Evolutionary conservation across 2,888 invertebrate genomes (phyloP), one percentile per base, ranked within the genome.

Genomic region (Limnephilus lunatus): DNA sequence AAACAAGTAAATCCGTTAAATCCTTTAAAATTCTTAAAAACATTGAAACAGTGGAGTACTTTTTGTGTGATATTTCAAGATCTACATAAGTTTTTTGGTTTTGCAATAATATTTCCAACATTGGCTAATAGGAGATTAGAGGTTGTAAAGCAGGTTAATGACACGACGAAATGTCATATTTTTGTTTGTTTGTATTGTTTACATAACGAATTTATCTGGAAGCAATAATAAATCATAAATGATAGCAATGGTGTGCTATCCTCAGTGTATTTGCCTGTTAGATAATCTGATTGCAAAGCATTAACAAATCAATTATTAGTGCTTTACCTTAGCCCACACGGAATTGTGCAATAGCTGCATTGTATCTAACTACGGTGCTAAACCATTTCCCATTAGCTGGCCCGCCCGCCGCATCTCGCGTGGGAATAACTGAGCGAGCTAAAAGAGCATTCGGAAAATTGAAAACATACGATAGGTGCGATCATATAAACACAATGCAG

Each of bases 381-480:
- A 44, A 86, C 19, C 25, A 86, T 44, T 31, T 87, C 53, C 48
- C 44, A 87, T 87, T 87, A 87, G 87, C 53, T 35, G 25, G 83
- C 68, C 19, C 2, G 87, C 53, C 30, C 48, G 44, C 31, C 25
- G 48, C 53, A 87, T 87, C 48, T 87, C 30, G 31, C 53, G n/a
- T 32, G 85, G 39, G 39, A 85, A 35, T 85, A 85, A 35, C 85
- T 35, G 85, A 85, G 39, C 25, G 85, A 44, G 19, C 53, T 53
- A 48, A 87, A 86, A 87, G 53, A 87, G 53, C 87, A 31, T 53
- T 87, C 53, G 48, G 87, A 31, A 87, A 87, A 87, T 48, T 87
- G 53, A 87, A 87, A 87, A 87, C 53, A 87, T 31, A 87, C n/a
- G 48, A 7, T 68, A 87, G 19, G 53, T 31, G 68, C 87, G 15